A percentile compares a stretch with the other conserved stretches of the same genome.
Conservation (phyloP, 1,140 invertebrate species). For the Orussus abietinus region DNA sequence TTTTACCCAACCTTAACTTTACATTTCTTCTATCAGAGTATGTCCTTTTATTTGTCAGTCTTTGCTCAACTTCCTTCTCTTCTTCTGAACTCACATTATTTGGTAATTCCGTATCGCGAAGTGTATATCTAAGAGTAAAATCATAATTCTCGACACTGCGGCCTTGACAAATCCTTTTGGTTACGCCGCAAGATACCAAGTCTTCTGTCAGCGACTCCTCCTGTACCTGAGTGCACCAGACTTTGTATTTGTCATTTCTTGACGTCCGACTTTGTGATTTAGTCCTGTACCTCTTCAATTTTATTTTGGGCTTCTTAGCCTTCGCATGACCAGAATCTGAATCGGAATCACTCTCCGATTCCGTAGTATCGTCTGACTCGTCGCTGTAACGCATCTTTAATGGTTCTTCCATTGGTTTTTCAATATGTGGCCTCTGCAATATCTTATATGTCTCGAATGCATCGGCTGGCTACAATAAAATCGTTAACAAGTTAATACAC, state of each 20-base stretch:
- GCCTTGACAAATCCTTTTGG: conserved; percentile 50
- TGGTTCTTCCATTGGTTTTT: conserved; percentile 22
- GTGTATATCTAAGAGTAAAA: conserved; percentile 40
- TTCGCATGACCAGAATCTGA: conserved; percentile 35
- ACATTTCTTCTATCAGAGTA: conserved; percentile 58
- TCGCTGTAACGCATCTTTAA: conserved; percentile 45
- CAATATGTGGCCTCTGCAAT: conserved; percentile 37
- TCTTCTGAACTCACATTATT: conserved; percentile 51
- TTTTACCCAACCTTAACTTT: conserved; percentile 58
- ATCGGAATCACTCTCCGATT: conserved; percentile 53
- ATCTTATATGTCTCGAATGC: conserved; percentile 44
- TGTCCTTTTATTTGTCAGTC: conserved; percentile 58
- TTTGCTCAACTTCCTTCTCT: conserved; percentile 39
- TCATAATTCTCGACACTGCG: conserved; percentile 62
- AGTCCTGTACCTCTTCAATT: conserved; percentile 41
- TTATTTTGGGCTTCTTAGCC: conserved; percentile 43
- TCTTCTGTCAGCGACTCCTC: conserved; percentile 61
- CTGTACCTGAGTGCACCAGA: conserved; percentile 60
- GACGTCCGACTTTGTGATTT: conserved; percentile 22
- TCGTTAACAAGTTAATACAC: neutral
- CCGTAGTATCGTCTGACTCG: conserved; percentile 44
- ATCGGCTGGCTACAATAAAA: conserved; percentile 34
- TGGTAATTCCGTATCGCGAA: conserved; percentile 30
- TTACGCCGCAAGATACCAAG: conserved; percentile 59
- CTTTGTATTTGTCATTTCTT: conserved; percentile 57